phyloP scores from a whole-genome alignment of 30 jellyfish, hydroid and myxozoan genomes.

The Aurelia aurita complex sp. Pacific region DNA sequence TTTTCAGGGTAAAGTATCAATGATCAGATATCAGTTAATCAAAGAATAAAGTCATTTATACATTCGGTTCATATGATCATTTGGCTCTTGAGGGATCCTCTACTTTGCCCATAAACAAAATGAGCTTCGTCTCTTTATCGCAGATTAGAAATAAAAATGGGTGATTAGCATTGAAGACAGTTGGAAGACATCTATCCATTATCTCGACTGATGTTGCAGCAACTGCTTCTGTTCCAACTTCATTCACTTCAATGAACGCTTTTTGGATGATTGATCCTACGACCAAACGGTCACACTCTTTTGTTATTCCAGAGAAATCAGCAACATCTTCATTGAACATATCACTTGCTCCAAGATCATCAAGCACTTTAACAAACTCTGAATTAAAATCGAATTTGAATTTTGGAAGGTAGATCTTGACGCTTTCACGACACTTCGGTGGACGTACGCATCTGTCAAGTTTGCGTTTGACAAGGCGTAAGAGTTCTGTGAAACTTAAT shows the following conservation, averaged over 20 bases:
- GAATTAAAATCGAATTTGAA: slow-evolving; percentile 58
- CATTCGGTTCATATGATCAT: too few species aligned
- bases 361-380: slow-evolving; percentile 33
- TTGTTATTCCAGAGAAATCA: slow-evolving; percentile 84
- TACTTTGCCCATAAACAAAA: slow-evolving; percentile 78
- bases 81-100: slow-evolving; percentile 31
- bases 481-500: slow-evolving; percentile 20
- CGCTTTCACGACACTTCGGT: background rate
- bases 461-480: slow-evolving; percentile 3
- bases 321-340: slow-evolving; percentile 68
- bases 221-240: slow-evolving; percentile 94
- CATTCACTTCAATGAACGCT: slow-evolving; percentile 84
- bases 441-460: slow-evolving; percentile 6
- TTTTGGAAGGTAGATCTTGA: slow-evolving; percentile 66
- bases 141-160: slow-evolving; percentile 76
- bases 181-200: slow-evolving; percentile 38
- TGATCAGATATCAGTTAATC: too few species aligned
- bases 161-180: slow-evolving; percentile 71
- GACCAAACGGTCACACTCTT: slow-evolving; percentile 32
- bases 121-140: slow-evolving; percentile 34
- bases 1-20: too few species aligned
- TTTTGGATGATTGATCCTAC: slow-evolving; percentile 74
- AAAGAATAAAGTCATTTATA: too few species aligned
- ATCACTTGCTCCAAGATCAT: slow-evolving; percentile 59
- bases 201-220: slow-evolving; percentile 81